A percentile compares a stretch with the other conserved stretches of the same genome.
Conservation (phyloP, 2,888 invertebrate species). For the Drosophila koepferae region DNA sequence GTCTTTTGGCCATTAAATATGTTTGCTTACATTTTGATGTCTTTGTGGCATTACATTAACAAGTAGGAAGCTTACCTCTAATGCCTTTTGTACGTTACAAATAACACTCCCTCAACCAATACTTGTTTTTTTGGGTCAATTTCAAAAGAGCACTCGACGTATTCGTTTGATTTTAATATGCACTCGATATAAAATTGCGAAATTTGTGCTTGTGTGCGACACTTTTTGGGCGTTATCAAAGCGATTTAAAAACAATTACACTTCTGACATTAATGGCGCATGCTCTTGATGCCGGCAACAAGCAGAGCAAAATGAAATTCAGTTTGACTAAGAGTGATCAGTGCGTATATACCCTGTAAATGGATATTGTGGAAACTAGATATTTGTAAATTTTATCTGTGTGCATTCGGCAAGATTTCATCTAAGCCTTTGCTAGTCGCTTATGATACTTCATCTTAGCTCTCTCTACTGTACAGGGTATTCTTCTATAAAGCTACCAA, state of each 20-base stretch:
- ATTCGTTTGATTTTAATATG: conserved; percentile 67
- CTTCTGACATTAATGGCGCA: conserved; percentile 71
- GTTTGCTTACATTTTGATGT: conserved; percentile 22
- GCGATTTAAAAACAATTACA: conserved; percentile 79
- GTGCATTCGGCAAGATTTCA: neutral
- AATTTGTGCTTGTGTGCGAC: conserved; percentile 36
- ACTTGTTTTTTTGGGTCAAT: conserved; percentile 75
- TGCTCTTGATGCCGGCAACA: conserved; percentile 41
- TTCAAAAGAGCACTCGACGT: conserved; percentile 53
- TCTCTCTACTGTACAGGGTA: neutral
- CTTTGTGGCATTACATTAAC: conserved; percentile 38
- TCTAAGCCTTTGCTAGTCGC: neutral
- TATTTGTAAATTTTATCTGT: neutral
- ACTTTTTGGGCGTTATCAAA: conserved; percentile 65
- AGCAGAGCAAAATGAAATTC: conserved; percentile 10
- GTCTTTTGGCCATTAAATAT: conserved; percentile 4
- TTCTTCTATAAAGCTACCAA: conserved; percentile 4
- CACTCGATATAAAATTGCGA: conserved; percentile 66
- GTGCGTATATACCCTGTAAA: conserved; percentile 2
- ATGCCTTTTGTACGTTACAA: conserved; percentile 15
- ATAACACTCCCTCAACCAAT: neutral
- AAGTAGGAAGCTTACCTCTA: conserved; percentile 32
- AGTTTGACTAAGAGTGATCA: too few relatives aligned
- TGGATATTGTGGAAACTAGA: neutral
- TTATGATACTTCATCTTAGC: too few relatives aligned